phyloP scores from a whole-genome alignment of 92 coral and sea anemone species.

The Bergia puertoricense region DNA sequence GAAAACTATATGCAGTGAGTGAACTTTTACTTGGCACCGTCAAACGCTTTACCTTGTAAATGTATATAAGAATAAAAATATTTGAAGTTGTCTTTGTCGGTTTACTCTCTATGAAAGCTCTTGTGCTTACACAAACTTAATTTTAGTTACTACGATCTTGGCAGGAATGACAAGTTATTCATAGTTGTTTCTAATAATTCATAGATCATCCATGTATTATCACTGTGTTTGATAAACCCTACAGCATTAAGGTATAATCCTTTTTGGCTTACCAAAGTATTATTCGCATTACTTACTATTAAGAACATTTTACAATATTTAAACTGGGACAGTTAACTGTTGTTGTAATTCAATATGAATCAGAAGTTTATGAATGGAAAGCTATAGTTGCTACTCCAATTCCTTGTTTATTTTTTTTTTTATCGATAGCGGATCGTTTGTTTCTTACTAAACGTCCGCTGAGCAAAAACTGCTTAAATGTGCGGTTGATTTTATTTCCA shows the following conservation, averaged over 20 bases:
- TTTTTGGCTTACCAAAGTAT: not conserved
- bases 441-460: too few relatives aligned
- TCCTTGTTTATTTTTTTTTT: not conserved
- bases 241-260: slow-evolving; percentile 2
- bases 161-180: not conserved
- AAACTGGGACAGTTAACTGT: too few relatives aligned
- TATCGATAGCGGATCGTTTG: not conserved
- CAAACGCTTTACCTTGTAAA: too few relatives aligned
- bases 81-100: too few relatives aligned
- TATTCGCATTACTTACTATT: not conserved
- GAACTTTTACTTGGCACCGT: too few relatives aligned
- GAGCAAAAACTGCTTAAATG: not conserved
- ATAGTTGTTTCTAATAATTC: not conserved
- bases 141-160: not conserved
- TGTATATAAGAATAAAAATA: too few relatives aligned
- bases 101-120: too few relatives aligned
- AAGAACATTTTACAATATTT: not conserved
- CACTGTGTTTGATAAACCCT: not conserved
- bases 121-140: too few relatives aligned
- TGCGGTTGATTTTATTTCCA: not conserved
- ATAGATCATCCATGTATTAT: not conserved
- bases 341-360: not conserved
- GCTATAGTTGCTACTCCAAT: not conserved
- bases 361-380: not conserved
- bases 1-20: too few relatives aligned